Evolutionary conservation across 2,888 invertebrate species (phyloP), one percentile per base, ranked within the genome.

Genomic region (Rotaria magnacalcarata): DNA sequence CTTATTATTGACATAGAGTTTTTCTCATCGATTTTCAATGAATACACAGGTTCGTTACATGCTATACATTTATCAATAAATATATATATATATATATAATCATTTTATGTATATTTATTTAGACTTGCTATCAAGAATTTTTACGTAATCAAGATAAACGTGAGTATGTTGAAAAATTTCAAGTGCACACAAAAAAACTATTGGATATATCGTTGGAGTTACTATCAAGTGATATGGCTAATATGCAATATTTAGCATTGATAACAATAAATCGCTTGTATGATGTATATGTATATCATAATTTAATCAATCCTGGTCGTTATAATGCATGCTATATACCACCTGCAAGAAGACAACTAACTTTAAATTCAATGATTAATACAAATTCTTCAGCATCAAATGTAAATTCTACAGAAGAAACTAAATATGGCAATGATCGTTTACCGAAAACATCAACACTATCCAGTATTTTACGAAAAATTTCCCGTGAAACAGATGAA

Each of bases 211-310:
- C 86, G 14, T 41, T 86, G 43, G 86, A 86, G 67, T 85, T 86
- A 41, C 24, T 67, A 24, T 75, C 85, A 56, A 85, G 56, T 34
- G 67, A 86, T 67, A 34, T 60, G 47, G 75, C 85, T 0, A 74
- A 85, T 43, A 67, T 86, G 43, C 86, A 86, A 52, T 86, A 86
- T 56, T 75, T 86, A 34, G 85, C 86, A 50, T 85, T 86, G 16
- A 75, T 41, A 47, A 85, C 86, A 34, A 86, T 86, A 47, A 86
- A 86, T 56, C 74, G 80, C 43, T 85, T 86, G 16, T 86, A 85
- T 47, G 86, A 86, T n/a, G 75, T 86, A 14, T 86, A 86, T 85
- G 86, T 86, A 43, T 86, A 84, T 58, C 85, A 86, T n/a, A 84
- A 85, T 85, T 60, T 86, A 14, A 80, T 86, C 10, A 85, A 86